A percentile compares a stretch with the other conserved stretches of the same genome.
phyloP scores from a whole-genome alignment of 1,140 invertebrate genomes.

The Drosophila funebris region DNA sequence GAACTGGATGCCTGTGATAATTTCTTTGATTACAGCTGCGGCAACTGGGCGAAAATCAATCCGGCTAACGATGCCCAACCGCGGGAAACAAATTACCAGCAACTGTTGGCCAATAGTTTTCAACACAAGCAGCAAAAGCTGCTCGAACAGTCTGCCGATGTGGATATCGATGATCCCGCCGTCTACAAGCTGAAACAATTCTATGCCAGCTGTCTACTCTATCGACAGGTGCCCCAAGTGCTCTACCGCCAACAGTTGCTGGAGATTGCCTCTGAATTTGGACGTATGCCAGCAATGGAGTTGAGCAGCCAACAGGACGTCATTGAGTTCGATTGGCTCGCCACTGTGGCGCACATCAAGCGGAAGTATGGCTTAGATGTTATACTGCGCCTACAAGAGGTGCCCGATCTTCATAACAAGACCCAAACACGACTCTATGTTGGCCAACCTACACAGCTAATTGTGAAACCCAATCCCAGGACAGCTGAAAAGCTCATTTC shows the following conservation, averaged over 20 bases:
- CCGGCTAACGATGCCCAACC: slow-evolving; percentile 55
- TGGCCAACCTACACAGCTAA: slow-evolving; percentile 54
- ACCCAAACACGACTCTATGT: slow-evolving; percentile 47
- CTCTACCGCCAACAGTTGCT: slow-evolving; percentile 42
- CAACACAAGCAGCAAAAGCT: slow-evolving; percentile 65
- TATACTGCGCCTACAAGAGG: slow-evolving; percentile 48
- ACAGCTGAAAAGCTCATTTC: slow-evolving; percentile 18
- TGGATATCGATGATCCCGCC: slow-evolving; percentile 24
- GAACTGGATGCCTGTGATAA: slow-evolving; percentile 64
- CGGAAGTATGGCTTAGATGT: slow-evolving; percentile 66
- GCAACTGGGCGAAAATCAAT: slow-evolving; percentile 74
- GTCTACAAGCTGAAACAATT: slow-evolving; percentile 62
- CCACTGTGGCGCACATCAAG: slow-evolving; percentile 62
- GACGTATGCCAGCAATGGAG: slow-evolving; percentile 55
- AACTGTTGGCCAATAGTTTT: slow-evolving; percentile 51
- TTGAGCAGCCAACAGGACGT: slow-evolving; percentile 21
- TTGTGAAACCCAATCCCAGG: slow-evolving; percentile 11
- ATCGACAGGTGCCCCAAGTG: slow-evolving; percentile 9
- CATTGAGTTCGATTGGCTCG: slow-evolving; percentile 62
- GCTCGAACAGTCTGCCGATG: slow-evolving; percentile 43
- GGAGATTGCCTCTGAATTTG: slow-evolving; percentile 61
- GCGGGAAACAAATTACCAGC: slow-evolving; percentile 65
- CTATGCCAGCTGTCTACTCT: slow-evolving; percentile 67
- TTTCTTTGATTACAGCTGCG: slow-evolving; percentile 72
- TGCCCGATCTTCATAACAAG: slow-evolving; percentile 25